Conservation (phyloP, 1,140 invertebrate genomes). For the Panagrolaimus sp. region DNA sequence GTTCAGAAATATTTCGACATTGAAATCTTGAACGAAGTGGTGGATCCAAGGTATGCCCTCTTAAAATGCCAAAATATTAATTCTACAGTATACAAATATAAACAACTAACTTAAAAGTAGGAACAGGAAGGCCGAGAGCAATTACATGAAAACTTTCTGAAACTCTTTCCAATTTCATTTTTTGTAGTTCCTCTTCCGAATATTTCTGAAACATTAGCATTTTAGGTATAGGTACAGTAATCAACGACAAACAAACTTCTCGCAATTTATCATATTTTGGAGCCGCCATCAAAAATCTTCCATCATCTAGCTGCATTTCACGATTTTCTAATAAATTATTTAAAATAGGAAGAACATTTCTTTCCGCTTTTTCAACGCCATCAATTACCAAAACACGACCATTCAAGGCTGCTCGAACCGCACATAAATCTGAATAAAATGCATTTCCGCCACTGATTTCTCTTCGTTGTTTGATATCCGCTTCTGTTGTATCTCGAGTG, state of each 20-base stretch:
- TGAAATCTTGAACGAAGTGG: slow-evolving; percentile 90
- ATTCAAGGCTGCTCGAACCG: slow-evolving; percentile 79
- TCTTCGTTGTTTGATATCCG: slow-evolving; percentile 86
- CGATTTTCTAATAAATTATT: slow-evolving; percentile 97
- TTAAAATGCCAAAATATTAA: too few species aligned
- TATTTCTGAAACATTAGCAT: slow-evolving; percentile 66
- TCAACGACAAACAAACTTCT: slow-evolving; percentile 64
- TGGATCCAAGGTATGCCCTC: slow-evolving; percentile 88
- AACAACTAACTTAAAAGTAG: too few species aligned
- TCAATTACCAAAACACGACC: slow-evolving; percentile 86
- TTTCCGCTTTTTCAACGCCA: slow-evolving; percentile 92
- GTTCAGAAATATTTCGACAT: slow-evolving; percentile 71
- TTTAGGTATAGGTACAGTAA: slow-evolving; percentile 52
- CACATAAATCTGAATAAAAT: slow-evolving; percentile 87
- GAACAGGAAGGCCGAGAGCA: slow-evolving; percentile 79
- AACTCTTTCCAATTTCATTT: slow-evolving; percentile 79
- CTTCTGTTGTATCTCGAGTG: slow-evolving; percentile 89
- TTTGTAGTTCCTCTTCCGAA: slow-evolving; percentile 72
- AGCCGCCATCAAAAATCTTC: slow-evolving; percentile 80
- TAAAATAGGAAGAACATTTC: slow-evolving; percentile 91
- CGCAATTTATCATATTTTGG: slow-evolving; percentile 82
- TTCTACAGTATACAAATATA: too few species aligned
- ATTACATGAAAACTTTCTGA: slow-evolving; percentile 85
- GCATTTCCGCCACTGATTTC: slow-evolving; percentile 82
- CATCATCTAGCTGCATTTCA: slow-evolving; percentile 96